Base-by-base conservation (phyloP, 2,113 vertebrate species). In the Catharus fuscescens region DNA sequence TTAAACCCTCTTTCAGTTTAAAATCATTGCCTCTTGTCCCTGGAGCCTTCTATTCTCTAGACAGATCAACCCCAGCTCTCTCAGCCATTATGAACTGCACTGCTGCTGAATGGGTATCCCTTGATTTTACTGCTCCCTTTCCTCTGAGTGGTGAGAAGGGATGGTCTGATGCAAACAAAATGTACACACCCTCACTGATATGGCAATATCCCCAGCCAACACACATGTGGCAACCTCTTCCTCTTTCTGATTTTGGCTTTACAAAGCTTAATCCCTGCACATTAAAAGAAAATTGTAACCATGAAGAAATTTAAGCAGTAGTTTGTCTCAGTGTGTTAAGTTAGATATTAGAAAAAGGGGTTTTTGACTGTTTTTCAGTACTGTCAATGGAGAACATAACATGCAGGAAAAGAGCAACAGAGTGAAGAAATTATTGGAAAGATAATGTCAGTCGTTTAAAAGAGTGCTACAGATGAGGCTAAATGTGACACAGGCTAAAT, bases 171-270 rank as follows among this genome's bases (percentile, higher is more conserved):
- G 56, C 17, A 80, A 28, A 40, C 9, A 6, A 1, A 13, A 25
- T 3, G 5, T 2, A 42, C 2, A 11, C 28, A 59, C 6, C 10
- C 40, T 21, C 74, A 53, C 50, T 34, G 31, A 28, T 3, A 5
- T 1, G 24, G 29, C 24, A 66, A 70, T 26, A 79, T 16, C 36
- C 34, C 26, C 25, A 52, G 57, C 12, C 26, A 74, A 26, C 28
- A 17, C 4, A 7, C 1, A 0, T 2, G 2, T 34, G 34, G 21
- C 34, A 92, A 45, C 14, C 8, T 36, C 9, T 5, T 90, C 26
- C 26, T 42, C 53, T 44, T 67, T 31, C 24, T 25, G 10, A 72
- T 29, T 67, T 59, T 90, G 31, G 13, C 47, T 52, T 79, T 21
- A 31, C 12, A 80, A 72, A 67, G 31, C 28, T 88, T 77, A 69